Evolutionary conservation across 2,888 invertebrate genomes (phyloP).

Genomic region (Cryptophagus acutangulus): DNA sequence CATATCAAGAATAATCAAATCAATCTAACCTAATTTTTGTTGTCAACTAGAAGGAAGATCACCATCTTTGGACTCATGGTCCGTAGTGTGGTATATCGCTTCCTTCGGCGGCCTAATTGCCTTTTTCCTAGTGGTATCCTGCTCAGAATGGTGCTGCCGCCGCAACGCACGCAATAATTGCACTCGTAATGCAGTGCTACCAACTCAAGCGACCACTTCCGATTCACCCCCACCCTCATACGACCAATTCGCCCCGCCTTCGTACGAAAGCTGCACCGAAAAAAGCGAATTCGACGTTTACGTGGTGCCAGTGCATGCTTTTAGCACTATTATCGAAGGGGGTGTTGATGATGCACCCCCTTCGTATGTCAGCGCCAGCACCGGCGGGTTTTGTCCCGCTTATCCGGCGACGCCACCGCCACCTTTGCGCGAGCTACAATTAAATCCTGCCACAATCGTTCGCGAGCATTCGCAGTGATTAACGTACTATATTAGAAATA

Average conservation of each 20-base stretch:
- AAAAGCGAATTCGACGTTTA: slow-evolving; percentile 49
- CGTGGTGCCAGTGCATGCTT: slow-evolving; percentile 49
- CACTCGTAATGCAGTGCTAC: slow-evolving; percentile 34
- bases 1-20: no score
- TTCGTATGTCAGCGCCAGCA: slow-evolving; percentile 22
- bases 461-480: no score
- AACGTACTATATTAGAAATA: no score
- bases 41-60: no score
- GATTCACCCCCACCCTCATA: slow-evolving; percentile 54
- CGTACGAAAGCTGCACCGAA: slow-evolving; percentile 51
- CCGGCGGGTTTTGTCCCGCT: not conserved
- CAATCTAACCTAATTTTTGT: no score
- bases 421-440: no score
- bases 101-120: slow-evolving; percentile 55
- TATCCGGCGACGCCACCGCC: not conserved
- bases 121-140: slow-evolving; percentile 54
- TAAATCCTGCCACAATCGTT: no score
- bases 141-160: slow-evolving; percentile 55
- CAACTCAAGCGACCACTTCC: slow-evolving; percentile 27
- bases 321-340: slow-evolving; percentile 36
- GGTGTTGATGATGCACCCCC: slow-evolving; percentile 32
- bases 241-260: slow-evolving; percentile 54
- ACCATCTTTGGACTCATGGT: slow-evolving; percentile 54
- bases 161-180: slow-evolving; percentile 28
- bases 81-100: slow-evolving; percentile 56